Base-by-base conservation (phyloP, 1,140 invertebrate genomes). In the Leucophenga varia region DNA sequence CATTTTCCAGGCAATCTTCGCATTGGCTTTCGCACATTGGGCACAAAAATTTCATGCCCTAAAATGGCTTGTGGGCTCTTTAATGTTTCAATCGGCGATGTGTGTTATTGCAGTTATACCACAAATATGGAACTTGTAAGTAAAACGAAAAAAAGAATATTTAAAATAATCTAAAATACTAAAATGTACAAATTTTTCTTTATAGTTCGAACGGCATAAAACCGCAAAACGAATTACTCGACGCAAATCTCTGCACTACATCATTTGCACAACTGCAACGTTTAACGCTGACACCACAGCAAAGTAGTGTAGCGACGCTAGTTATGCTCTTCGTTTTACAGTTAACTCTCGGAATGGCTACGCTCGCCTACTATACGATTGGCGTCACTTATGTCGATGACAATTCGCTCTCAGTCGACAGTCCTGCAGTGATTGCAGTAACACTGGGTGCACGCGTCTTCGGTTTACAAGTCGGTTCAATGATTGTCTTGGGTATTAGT, bases 301-400 rank as follows among this genome's bases (percentile, higher is more conserved):
- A 73, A 37, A 64, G 64, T 39, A 59, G 59, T 34, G 54, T 43
- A 8, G 14, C 55, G 6, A 80, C 78, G 1, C 56, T 84, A 6
- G 59, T 67, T 8, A 57, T 86, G 37, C 57, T 87, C 0, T 80
- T 84, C 43, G 21, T 79, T 0, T 78, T 82, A 0, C 84, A 87
- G 61, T 67, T 86, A 46, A 57, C 82, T 2, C 74, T 79, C 35
- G 84, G 81, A 9, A 72, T 86, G 34, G 81, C 79, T 7, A 80
- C 79, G 13, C 75, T 85, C 31, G 78, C 82, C 0, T 86, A 84
- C 53, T 84, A 80, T 54, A 79, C 82, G 1, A 69, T 86, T 1
- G 85, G 84, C 2, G 75, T 87, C 13, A 81, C 84, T 2, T 87
- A 87, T 59, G 77, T 86, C 19, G 84, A 86, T 49, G 85, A 86